Conservation (phyloP, 1,140 invertebrate species). For the Maniola jurtina region DNA sequence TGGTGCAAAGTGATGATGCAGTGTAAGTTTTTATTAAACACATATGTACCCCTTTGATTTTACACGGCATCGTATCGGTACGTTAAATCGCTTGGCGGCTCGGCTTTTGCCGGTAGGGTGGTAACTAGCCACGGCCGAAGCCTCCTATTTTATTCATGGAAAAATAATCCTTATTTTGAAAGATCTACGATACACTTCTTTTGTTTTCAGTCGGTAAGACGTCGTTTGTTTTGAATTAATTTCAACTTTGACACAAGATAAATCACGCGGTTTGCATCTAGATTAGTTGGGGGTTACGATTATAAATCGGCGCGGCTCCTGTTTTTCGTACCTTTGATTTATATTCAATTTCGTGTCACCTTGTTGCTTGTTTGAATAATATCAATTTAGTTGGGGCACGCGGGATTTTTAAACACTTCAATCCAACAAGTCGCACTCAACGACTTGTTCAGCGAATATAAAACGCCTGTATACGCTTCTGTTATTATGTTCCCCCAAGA, state of each 20-base stretch:
- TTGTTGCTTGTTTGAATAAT: slow-evolving; percentile 25
- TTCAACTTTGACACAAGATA: slow-evolving; percentile 63
- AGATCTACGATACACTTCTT: neutral
- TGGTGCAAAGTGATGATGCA: no score
- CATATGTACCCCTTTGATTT: no score
- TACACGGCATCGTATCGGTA: no score
- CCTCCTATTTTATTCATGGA: no score
- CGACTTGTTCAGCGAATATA: no score
- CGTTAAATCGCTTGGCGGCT: no score
- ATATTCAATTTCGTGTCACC: slow-evolving; percentile 27
- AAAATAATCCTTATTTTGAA: neutral
- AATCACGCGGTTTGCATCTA: slow-evolving; percentile 56
- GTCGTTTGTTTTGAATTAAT: slow-evolving; percentile 57
- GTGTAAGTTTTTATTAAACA: no score
- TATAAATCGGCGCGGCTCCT: slow-evolving; percentile 46
- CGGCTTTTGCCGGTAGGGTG: no score
- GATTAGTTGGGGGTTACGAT: slow-evolving; percentile 48
- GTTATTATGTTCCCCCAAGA: no score
- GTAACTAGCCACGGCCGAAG: no score
- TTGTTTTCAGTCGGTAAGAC: neutral
- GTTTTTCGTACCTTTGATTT: slow-evolving; percentile 36
- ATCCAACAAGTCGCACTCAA: no score
- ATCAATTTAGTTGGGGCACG: slow-evolving; percentile 1
- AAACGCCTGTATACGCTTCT: no score
- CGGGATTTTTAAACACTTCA: neutral